Base-by-base conservation (phyloP, 1,140 invertebrate species). In the Leptinotarsa lineolata region DNA sequence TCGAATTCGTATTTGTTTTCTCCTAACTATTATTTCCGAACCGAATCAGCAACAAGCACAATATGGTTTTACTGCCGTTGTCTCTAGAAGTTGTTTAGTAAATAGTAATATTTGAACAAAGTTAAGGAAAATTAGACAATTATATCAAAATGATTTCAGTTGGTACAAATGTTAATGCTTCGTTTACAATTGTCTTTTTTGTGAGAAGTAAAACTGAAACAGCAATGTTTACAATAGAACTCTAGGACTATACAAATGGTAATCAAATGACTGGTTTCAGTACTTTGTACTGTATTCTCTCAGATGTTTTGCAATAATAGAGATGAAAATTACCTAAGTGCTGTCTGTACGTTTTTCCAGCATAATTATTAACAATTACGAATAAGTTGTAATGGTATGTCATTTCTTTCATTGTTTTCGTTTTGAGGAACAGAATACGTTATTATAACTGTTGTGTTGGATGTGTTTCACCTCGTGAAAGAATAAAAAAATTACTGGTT, bases 241-340 rank as follows among this genome's bases (percentile, higher is more conserved):
- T 54, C n/a, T 13, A n/a, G n/a, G n/a, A 54, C 6, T 16, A 13
- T n/a, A 54, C 16, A 54, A n/a, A 54, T 54, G 15, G 6, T 54
- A 5, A 54, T 54, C 15, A 4, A n/a, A 54, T 54, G 48, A 16
- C 48, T 54, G n/a, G 11, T 54, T 54, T n/a, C 48, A 54, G 48
- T 54, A 54, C 6, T 54, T 54, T 54, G 48, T 54, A 16, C 15
- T 54, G n/a, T n/a, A n/a, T 13, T 54, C 48, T 54, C n/a, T 54
- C 48, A 54, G 48, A 54, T 54, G 48, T 54, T 54, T 54, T n/a
- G 48, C 48, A 54, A 54, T 54, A 54, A 54, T 54, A 54, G 48
- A 54, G 48, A 54, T 54, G 13, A 54, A 54, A 54, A 54, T 39
- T 39, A 54, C 48, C n/a, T 18, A 54, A 54, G 15, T 54, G 15